Percentiles rank a stretch among this genome's conserved stretches.
phyloP scores from a whole-genome alignment of 2,113 vertebrate species.

The Rhinoptilus africanus region DNA sequence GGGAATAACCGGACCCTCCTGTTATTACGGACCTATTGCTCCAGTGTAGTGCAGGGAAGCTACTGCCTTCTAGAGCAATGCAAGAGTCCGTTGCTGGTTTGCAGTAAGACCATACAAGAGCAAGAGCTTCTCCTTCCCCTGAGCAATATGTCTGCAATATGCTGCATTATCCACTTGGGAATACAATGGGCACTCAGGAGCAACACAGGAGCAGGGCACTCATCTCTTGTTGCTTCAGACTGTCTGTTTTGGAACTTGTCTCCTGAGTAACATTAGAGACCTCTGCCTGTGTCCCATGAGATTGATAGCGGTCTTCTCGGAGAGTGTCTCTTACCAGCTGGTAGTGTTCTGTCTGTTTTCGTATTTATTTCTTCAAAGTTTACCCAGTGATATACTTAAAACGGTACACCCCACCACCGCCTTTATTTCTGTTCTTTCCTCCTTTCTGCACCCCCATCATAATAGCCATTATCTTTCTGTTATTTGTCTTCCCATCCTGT shows the following conservation, averaged over 20 bases:
- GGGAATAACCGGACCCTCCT: background rate
- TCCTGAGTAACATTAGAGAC: background rate
- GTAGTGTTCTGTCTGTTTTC: background rate
- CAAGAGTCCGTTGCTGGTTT: background rate
- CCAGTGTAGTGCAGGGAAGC: background rate
- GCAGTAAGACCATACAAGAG: background rate
- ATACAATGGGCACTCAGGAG: background rate
- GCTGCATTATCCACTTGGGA: background rate
- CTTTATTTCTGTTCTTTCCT: background rate
- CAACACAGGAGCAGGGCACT: background rate
- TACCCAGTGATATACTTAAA: background rate
- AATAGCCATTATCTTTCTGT: background rate
- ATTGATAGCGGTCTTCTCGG: background rate
- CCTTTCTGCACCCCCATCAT: background rate
- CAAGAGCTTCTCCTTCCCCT: background rate
- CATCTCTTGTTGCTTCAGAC: background rate
- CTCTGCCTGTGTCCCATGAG: background rate
- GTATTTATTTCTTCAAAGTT: background rate
- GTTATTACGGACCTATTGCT: fast-evolving
- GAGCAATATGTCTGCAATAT: background rate
- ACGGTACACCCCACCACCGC: background rate
- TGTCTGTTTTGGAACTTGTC: background rate
- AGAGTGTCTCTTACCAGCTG: background rate
- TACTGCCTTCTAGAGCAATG: background rate
- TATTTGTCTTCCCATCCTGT: background rate